Conservation (phyloP, 2,797 vertebrate species). For the Typhlichthys eigenmanni region DNA sequence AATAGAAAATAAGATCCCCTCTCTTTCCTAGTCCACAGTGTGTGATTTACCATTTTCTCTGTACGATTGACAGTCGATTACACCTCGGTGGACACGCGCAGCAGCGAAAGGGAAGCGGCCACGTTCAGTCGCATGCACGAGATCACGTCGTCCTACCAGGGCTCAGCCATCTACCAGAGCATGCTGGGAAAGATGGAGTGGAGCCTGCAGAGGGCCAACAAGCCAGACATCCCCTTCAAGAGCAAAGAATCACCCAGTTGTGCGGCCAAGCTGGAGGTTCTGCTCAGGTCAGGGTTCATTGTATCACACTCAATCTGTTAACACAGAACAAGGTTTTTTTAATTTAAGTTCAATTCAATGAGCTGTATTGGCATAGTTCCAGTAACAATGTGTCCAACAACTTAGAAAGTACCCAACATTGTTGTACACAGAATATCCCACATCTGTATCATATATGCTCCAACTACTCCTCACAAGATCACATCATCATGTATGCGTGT, state of each 20-base stretch:
- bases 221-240: constrained; percentile 86
- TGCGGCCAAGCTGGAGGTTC: constrained; percentile 81
- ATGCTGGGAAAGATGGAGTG: constrained; percentile 78
- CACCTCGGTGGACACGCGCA: constrained; percentile 92
- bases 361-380: too few species aligned
- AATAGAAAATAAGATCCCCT: too few species aligned
- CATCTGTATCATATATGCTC: too few species aligned
- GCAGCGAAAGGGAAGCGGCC: constrained; percentile 85
- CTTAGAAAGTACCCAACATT: too few species aligned
- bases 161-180: constrained; percentile 78
- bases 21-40: neutral
- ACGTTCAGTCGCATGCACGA: constrained; percentile 88
- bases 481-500: too few species aligned
- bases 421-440: too few species aligned
- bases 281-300: constrained; percentile 81
- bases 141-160: constrained; percentile 83
- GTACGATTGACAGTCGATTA: constrained; percentile 84
- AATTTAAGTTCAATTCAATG: too few species aligned
- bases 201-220: constrained; percentile 70
- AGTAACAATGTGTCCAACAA: too few species aligned
- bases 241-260: constrained; percentile 84
- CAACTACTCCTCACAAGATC: too few species aligned
- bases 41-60: neutral
- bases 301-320: too few species aligned
- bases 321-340: too few species aligned